Base-by-base conservation (phyloP, 1,140 invertebrate species). In the Berghia stephanieae region DNA sequence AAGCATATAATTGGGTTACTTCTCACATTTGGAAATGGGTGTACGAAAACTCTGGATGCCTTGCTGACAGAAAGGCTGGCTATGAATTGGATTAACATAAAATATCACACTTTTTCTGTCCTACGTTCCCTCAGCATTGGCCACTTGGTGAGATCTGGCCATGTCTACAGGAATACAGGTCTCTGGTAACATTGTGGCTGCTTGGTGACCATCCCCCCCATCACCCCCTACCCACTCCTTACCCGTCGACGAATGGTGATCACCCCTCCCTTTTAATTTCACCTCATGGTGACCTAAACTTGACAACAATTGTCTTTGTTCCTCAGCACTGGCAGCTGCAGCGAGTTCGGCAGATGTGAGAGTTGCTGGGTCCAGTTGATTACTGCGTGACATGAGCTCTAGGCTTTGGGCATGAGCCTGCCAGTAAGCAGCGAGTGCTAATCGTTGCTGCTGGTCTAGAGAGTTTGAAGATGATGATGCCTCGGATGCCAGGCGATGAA, bases 81-180 rank as follows among this genome's bases (percentile, higher is more conserved):
- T n/a, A n/a, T n/a, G n/a, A n/a, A n/a, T n/a, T n/a, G n/a, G n/a
- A n/a, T n/a, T n/a, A n/a, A n/a, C n/a, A n/a, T n/a, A n/a, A n/a
- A n/a, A n/a, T n/a, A n/a, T n/a, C n/a, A n/a, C n/a, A n/a, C n/a
- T n/a, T n/a, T n/a, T n/a, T n/a, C n/a, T n/a, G n/a, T n/a, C n/a
- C n/a, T n/a, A n/a, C n/a, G n/a, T n/a, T n/a, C 42, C 69, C 24
- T 68, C 72, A 75, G 27, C 13, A n/a, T 34, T 27, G 27, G 42
- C 42, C n/a, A n/a, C 42, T 31, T 60, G 34, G 27, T 63, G 72
- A 13, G 72, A 40, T 34, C 74, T 57, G 18, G 60, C 44, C 74
- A 76, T 66, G 34, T 76, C 74, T 57, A n/a, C 74, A 34, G 74
- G 74, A 4, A 76, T 34, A 68, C 74, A 76, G 1, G 74, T 76